A percentile compares a stretch with the other conserved stretches of the same genome.
phyloP scores from a whole-genome alignment of 2,797 vertebrate species.

The Trachurus trachurus region DNA sequence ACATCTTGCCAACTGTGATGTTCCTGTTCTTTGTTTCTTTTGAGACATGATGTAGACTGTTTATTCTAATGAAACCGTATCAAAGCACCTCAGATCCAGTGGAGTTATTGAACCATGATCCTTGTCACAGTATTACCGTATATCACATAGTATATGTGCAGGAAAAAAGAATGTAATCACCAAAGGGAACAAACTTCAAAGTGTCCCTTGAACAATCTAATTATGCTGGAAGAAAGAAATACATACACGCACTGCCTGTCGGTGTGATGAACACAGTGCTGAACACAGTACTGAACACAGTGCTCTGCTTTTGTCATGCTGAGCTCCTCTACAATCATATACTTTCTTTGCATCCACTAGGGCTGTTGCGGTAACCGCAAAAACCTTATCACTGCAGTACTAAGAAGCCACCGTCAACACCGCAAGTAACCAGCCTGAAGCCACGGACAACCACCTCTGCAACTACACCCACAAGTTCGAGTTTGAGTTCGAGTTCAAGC shows the following conservation, averaged over 20 bases:
- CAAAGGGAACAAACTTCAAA: no score
- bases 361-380: no score
- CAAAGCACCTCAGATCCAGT: neutral
- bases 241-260: no score
- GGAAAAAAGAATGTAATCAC: neutral
- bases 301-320: neutral
- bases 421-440: no score
- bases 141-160: neutral
- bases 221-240: no score
- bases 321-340: neutral
- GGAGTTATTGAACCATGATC: neutral
- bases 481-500: no score
- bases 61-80: neutral
- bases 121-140: neutral
- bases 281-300: no score
- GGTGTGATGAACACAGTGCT: neutral
- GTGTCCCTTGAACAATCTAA: no score
- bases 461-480: no score
- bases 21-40: neutral
- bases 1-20: neutral
- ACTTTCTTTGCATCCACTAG: neutral
- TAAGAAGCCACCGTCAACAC: no score
- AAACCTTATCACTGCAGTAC: no score
- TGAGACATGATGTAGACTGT: neutral
- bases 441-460: no score